These are phyloP conservation scores for Syngnathoides biaculeatus DNA, from an alignment of 2,113 vertebrate genomes.

Conservation along the genomic window DNA sequence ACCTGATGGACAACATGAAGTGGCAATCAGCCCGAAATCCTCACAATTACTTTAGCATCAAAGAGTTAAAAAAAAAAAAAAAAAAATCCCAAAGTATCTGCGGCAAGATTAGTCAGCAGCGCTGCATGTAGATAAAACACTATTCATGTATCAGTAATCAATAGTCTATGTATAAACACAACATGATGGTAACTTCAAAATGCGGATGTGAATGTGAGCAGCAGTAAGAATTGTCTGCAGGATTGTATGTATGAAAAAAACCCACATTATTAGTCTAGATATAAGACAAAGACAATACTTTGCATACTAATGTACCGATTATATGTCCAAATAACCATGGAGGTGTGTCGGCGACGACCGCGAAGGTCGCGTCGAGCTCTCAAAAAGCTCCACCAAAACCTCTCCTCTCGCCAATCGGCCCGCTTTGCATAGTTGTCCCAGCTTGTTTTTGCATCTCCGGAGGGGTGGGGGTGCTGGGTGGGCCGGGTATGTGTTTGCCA, in stretches of 20 bases:
- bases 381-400: background rate
- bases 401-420: background rate
- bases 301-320: background rate
- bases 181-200: too few species aligned
- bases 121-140: too few species aligned
- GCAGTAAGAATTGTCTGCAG: too few species aligned
- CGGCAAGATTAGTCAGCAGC: too few species aligned
- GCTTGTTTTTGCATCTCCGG: constrained; percentile 29
- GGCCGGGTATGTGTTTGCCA: constrained; percentile 14
- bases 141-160: too few species aligned
- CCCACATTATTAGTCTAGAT: too few species aligned
- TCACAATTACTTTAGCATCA: background rate
- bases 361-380: background rate
- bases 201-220: too few species aligned
- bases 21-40: background rate
- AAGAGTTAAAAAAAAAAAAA: background rate
- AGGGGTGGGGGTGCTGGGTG: constrained; percentile 5
- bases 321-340: too few species aligned
- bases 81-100: too few species aligned
- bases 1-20: constrained; percentile 8
- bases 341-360: too few species aligned
- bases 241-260: too few species aligned
- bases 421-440: constrained; percentile 21
- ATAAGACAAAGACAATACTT: background rate
- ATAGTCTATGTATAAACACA: too few species aligned